Percentiles rank a stretch among this genome's conserved stretches.
phyloP scores from a whole-genome alignment of 2,888 invertebrate genomes.

The Pollenia amentaria region DNA sequence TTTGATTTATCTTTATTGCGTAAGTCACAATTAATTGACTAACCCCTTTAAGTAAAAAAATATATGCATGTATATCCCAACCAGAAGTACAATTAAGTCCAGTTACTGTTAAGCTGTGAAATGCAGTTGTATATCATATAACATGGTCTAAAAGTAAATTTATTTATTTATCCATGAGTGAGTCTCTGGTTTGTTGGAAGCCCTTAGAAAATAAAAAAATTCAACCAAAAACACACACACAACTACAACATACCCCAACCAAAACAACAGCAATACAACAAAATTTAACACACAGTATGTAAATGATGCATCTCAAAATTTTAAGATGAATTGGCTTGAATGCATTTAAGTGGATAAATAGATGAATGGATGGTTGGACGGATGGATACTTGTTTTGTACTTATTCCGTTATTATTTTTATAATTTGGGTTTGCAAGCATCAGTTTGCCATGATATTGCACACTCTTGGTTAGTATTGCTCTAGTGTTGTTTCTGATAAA shows the following conservation, averaged over 20 bases:
- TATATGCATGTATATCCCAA: background rate
- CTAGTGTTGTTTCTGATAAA: conserved; percentile 5
- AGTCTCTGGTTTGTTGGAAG: conserved; percentile 58
- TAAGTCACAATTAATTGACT: too few relatives aligned
- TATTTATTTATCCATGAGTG: conserved; percentile 71
- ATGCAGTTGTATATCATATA: conserved; percentile 33
- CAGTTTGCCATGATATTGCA: conserved; percentile 9
- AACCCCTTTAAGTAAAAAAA: background rate
- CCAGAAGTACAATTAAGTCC: background rate
- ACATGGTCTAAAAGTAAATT: conserved; percentile 64
- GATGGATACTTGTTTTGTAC: conserved; percentile 5
- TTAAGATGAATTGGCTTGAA: conserved; percentile 60
- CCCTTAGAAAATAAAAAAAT: conserved; percentile 52
- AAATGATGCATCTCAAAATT: conserved; percentile 61
- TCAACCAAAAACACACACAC: background rate
- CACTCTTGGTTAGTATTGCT: conserved; percentile 10
- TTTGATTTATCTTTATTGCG: too few relatives aligned
- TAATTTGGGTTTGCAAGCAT: conserved; percentile 16
- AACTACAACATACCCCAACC: conserved; percentile 10
- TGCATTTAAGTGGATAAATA: conserved; percentile 40
- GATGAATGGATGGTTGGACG: conserved; percentile 32
- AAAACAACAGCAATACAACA: conserved; percentile 4
- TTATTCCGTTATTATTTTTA: conserved; percentile 17
- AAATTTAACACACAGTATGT: conserved; percentile 46
- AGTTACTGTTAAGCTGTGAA: background rate